Evolutionary conservation across 2,888 invertebrate genomes (phyloP).

Genomic region (Molorchus minor): DNA sequence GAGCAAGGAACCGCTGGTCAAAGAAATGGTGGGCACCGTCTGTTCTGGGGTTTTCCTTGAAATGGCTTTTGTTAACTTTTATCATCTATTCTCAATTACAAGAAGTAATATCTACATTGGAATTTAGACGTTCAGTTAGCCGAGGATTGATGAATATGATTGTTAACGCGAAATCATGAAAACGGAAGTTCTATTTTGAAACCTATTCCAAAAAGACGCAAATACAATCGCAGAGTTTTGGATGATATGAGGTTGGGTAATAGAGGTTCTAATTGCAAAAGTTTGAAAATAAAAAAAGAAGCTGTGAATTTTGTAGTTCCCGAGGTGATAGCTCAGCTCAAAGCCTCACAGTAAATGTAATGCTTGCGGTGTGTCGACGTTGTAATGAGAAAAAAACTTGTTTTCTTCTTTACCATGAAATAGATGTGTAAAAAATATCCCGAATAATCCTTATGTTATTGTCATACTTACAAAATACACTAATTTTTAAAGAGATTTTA

Average conservation of each 20-base stretch:
- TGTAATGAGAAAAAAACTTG: background rate
- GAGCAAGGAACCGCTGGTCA: slow-evolving; percentile 21
- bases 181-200: background rate
- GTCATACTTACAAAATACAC: no score
- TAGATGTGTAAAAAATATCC: no score
- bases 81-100: slow-evolving; percentile 28
- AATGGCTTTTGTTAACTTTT: slow-evolving; percentile 42
- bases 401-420: no score
- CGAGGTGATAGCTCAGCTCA: background rate
- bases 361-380: background rate
- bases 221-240: background rate
- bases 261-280: background rate
- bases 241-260: background rate
- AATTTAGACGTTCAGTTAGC: slow-evolving; percentile 17
- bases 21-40: slow-evolving; percentile 48
- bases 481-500: no score
- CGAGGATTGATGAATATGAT: slow-evolving; percentile 10
- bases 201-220: background rate
- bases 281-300: background rate
- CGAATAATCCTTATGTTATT: no score
- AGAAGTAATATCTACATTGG: slow-evolving; percentile 6
- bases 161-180: background rate
- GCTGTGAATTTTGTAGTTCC: background rate
- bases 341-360: background rate
- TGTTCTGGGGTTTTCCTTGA: slow-evolving; percentile 44